Conservation (phyloP, 2,113 vertebrate genomes). For the Machaerirhynchus nigripectus region DNA sequence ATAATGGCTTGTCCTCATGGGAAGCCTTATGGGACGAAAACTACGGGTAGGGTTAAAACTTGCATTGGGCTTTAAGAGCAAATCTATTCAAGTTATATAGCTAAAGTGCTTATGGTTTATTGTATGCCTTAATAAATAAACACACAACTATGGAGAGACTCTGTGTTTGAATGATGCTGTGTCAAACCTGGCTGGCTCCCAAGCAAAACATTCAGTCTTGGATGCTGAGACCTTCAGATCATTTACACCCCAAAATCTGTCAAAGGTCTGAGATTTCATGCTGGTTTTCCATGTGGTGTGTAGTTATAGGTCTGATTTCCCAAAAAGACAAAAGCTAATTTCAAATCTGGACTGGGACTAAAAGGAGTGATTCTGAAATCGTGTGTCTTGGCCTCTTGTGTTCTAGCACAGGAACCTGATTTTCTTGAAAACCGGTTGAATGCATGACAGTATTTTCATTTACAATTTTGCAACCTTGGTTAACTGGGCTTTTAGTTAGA, state of each 20-base stretch:
- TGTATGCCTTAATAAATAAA: not conserved
- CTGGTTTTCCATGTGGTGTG: not conserved
- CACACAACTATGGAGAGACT: accelerated
- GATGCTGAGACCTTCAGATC: not conserved
- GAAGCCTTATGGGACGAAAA: not conserved
- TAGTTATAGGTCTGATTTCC: not conserved
- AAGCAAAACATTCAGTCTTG: not conserved
- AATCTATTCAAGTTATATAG: accelerated
- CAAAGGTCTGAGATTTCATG: not conserved
- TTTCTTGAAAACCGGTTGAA: not conserved
- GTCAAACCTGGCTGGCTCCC: not conserved
- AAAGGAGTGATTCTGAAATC: not conserved
- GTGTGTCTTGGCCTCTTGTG: not conserved
- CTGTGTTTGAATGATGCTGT: not conserved
- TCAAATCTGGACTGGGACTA: not conserved
- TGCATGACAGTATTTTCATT: not conserved
- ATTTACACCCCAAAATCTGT: not conserved
- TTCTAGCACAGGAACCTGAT: not conserved
- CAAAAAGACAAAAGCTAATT: not conserved
- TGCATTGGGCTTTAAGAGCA: not conserved
- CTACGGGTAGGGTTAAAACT: accelerated
- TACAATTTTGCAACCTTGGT: not conserved
- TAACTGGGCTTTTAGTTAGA: not conserved
- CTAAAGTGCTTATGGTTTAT: not conserved
- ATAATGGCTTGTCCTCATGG: not conserved